phyloP scores from a whole-genome alignment of 2,888 invertebrate genomes.

The Margaritifera margaritifera region DNA sequence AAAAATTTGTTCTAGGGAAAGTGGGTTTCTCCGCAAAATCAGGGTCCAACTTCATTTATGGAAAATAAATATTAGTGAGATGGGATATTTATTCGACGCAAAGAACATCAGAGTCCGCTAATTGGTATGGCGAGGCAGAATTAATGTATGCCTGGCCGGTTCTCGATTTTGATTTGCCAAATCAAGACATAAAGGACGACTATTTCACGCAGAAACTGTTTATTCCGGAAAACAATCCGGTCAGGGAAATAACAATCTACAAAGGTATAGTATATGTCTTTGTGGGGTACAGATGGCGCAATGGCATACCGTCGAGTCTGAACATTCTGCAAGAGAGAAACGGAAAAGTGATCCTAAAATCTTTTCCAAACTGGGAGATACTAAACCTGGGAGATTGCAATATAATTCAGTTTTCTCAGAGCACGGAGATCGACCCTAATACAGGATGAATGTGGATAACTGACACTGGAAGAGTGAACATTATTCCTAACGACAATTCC shows the following conservation, averaged over 20 bases:
- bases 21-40: conserved; percentile 19
- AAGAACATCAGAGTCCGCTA: too few relatives aligned
- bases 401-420: conserved; percentile 38
- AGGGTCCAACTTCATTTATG: conserved; percentile 43
- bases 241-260: conserved; percentile 8
- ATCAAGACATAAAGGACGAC: conserved; percentile 1
- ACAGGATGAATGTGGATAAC: conserved; percentile 45
- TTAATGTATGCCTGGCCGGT: conserved; percentile 8
- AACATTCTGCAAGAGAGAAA: conserved; percentile 17
- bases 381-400: conserved; percentile 37
- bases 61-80: conserved; percentile 37
- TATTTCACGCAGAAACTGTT: background rate
- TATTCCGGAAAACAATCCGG: conserved; percentile 9
- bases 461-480: conserved; percentile 32
- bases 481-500: conserved; percentile 4
- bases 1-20: conserved; percentile 33
- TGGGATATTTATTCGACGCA: background rate
- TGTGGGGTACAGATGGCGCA: conserved; percentile 9
- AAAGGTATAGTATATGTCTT: conserved; percentile 6
- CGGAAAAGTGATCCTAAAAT: conserved; percentile 23
- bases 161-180: conserved; percentile 10
- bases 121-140: background rate
- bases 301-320: conserved; percentile 17
- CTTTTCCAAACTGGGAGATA: conserved; percentile 37
- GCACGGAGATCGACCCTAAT: conserved; percentile 47